Evolutionary conservation across 2,797 vertebrate genomes (phyloP).

Genomic region (Melanotaenia maccullochi): DNA sequence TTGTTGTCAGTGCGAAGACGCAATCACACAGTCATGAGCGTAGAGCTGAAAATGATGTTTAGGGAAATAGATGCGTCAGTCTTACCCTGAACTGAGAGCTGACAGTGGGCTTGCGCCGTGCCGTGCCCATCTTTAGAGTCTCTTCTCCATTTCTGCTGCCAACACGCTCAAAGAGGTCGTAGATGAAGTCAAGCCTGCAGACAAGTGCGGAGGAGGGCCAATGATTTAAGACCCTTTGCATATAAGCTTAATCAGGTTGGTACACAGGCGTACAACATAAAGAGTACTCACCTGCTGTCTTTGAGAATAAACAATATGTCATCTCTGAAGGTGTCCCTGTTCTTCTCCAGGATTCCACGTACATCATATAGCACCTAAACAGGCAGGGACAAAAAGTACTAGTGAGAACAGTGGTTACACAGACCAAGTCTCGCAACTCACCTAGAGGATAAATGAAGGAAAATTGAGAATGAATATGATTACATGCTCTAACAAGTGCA

Average conservation of each 20-base stretch:
- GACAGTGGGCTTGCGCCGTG: slow-evolving; percentile 92
- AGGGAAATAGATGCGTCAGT: not conserved
- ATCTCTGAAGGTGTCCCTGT: slow-evolving; percentile 94
- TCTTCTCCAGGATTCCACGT: slow-evolving; percentile 92
- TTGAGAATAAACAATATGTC: slow-evolving; percentile 92
- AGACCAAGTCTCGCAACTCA: not conserved
- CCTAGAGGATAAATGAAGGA: not conserved
- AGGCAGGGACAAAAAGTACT: not conserved
- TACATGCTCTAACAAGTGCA: not conserved
- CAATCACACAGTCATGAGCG: slow-evolving; percentile 21
- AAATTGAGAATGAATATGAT: not conserved
- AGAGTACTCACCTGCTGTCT: slow-evolving; percentile 87
- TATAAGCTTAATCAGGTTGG: not conserved
- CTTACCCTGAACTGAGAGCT: slow-evolving; percentile 88
- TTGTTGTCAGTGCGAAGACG: slow-evolving; percentile 33
- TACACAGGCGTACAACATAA: not conserved
- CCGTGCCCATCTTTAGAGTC: slow-evolving; percentile 92
- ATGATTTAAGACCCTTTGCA: not conserved
- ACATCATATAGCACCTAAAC: slow-evolving; percentile 90
- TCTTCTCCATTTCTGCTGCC: slow-evolving; percentile 90
- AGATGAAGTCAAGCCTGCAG: slow-evolving; percentile 92
- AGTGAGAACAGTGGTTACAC: too few species aligned
- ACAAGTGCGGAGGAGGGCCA: not conserved
- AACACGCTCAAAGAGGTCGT: slow-evolving; percentile 92
- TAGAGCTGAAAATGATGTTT: slow-evolving; percentile 5